Evolutionary conservation across 1,140 invertebrate genomes (phyloP), one percentile per base, ranked within the genome.

Genomic region (Leptinotarsa undecemlineata): DNA sequence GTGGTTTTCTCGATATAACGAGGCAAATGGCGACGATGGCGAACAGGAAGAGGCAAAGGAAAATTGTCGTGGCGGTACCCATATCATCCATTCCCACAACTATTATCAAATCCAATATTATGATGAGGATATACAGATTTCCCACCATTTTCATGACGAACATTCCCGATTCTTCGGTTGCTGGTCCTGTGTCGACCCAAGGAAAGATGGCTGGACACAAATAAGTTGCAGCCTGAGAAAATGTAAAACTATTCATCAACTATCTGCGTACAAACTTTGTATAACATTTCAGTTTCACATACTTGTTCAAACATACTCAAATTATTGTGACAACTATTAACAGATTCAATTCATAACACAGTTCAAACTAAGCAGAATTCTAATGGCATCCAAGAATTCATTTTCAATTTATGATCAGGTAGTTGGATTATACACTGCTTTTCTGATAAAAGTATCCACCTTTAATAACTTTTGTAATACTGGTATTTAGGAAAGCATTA

Each of bases 61-160:
- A 84, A 73, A 93, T 88, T 67, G 90, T 90, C 70, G 90, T 91
- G 77, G 93, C 88, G 66, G 89, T 89, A 42, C 89, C 90, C 84
- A 89, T 89, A 74, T 90, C 88, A 68, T 92, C 92, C 87, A 91
- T 93, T 20, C 90, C 91, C 81, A 90, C 92, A 19, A 94, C 95
- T 57, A 96, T 91, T 61, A 95, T 90, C 63, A 96, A 81, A 86
- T 96, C 94, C 82, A 97, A 93, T 75, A 93, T 87, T 74, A 96
- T 87, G 80, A 96, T 93, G 66, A 95, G 87, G 23, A 93, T 81
- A 84, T 94, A 96, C 79, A 96, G 89, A 68, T 95, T 86, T 21
- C 94, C 94, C 68, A 96, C 94, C 78, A 95, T 88, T 86, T 95
- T 95, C 87, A 95, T 95, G 66, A 96, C 95, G 83, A 92, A 92